Percentiles rank a stretch among this genome's conserved stretches.
phyloP scores from a whole-genome alignment of 2,113 vertebrate species.

The Pycnonotus jocosus region DNA sequence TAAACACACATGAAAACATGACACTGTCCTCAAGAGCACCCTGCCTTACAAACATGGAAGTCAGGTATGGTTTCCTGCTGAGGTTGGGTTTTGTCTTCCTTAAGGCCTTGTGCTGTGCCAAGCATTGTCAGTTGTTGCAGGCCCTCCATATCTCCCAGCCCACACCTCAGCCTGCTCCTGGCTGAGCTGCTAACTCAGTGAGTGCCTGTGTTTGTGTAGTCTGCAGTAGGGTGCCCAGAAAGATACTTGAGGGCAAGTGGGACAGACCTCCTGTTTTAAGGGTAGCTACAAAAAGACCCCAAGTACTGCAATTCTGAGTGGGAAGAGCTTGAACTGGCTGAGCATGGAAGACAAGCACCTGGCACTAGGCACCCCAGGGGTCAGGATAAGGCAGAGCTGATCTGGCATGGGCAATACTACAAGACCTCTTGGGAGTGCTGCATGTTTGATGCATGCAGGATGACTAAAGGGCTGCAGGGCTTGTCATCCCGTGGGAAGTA shows the following conservation, averaged over 20 bases:
- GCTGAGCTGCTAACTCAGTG: neutral
- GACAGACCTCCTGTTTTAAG: neutral
- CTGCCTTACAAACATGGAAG: neutral
- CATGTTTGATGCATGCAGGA: neutral
- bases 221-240: neutral
- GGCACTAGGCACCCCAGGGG: rapidly evolving
- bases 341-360: neutral
- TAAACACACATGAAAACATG: neutral
- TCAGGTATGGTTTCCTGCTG: neutral
- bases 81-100: neutral
- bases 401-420: neutral
- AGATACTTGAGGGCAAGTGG: neutral
- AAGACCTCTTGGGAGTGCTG: neutral
- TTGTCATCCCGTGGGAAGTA: neutral
- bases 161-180: neutral
- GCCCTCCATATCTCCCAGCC: neutral
- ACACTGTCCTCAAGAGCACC: neutral
- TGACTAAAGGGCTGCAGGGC: neutral
- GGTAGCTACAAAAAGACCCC: neutral
- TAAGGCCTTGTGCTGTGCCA: neutral
- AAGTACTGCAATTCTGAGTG: neutral
- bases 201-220: neutral
- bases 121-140: neutral
- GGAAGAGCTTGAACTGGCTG: neutral
- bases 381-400: neutral